These are phyloP conservation scores for Netelia melanura DNA, from an alignment of 2,888 invertebrate species.

Conservation along the genomic window DNA sequence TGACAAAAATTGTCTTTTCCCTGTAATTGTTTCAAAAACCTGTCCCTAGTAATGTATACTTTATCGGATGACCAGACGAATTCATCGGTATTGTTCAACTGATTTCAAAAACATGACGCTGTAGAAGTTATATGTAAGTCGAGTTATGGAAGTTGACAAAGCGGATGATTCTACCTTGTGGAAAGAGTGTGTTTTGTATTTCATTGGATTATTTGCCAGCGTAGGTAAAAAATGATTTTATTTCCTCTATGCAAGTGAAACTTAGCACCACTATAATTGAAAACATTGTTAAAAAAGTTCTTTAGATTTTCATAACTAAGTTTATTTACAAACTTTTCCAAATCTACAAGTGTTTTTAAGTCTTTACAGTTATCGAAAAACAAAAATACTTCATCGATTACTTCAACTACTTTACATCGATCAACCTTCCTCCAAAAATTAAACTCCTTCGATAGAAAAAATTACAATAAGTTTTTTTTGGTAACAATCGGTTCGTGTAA, in stretches of 20 bases:
- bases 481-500: neutral
- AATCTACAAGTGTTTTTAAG: slow-evolving; percentile 18
- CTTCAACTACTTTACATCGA: slow-evolving; percentile 27
- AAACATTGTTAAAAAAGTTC: neutral
- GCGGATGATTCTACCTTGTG: no score
- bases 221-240: neutral
- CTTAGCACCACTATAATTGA: neutral
- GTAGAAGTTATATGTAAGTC: no score
- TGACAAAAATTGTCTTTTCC: slow-evolving; percentile 51
- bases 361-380: slow-evolving; percentile 32
- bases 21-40: neutral
- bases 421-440: neutral
- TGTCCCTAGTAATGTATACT: neutral
- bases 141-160: no score
- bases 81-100: no score
- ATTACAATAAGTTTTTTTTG: neutral
- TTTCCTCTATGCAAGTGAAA: neutral
- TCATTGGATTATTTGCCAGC: neutral
- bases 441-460: neutral
- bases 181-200: neutral
- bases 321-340: slow-evolving; percentile 49
- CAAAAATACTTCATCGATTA: slow-evolving; percentile 1
- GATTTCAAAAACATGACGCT: no score
- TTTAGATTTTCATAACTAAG: neutral
- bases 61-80: no score